Evolutionary conservation across 1,140 invertebrate genomes (phyloP), one percentile per base, ranked within the genome.

Genomic region (Nephotettix cincticeps): DNA sequence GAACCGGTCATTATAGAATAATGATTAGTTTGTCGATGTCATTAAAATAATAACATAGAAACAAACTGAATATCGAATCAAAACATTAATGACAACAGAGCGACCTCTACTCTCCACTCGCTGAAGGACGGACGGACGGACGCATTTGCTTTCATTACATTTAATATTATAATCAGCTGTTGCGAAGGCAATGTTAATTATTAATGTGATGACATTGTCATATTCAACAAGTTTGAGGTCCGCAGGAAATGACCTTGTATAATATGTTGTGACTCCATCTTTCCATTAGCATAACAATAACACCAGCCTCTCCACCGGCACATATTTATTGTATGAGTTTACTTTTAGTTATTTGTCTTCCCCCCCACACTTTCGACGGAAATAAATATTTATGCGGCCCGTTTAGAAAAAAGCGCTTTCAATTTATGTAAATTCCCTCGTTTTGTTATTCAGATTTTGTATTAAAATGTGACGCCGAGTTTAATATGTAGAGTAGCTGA

Each of bases 81-180:
- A 14, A 36, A 36, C 32, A 36, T 36, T 36, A 36, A 36, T 36
- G 32, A 36, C 32, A n/a, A n/a, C n/a, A n/a, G n/a, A n/a, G n/a
- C n/a, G n/a, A 36, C 14, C 32, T 4, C 14, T 14, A 14, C 4
- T 14, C 32, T 36, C 32, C 14, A 14, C 4, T 36, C 14, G 4
- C 32, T 36, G 32, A n/a, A n/a, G n/a, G 32, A 14, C 14, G 4
- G 21, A 28, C 25, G 56, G 56, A 28, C 56, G 28, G 23, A 61
- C 25, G 56, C 21, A 61, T 61, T 61, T 61, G 25, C 56, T 61
- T 61, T 61, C 56, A 61, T 61, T 61, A 61, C 56, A 61, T 61
- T 61, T 61, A 61, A 61, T 61, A 61, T 61, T 61, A 61, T 61
- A 61, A 61, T 61, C 56, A 61, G 56, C 56, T 25, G 27, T 61